Conservation (phyloP, 2,797 vertebrate genomes). For the Thaleichthys pacificus region DNA sequence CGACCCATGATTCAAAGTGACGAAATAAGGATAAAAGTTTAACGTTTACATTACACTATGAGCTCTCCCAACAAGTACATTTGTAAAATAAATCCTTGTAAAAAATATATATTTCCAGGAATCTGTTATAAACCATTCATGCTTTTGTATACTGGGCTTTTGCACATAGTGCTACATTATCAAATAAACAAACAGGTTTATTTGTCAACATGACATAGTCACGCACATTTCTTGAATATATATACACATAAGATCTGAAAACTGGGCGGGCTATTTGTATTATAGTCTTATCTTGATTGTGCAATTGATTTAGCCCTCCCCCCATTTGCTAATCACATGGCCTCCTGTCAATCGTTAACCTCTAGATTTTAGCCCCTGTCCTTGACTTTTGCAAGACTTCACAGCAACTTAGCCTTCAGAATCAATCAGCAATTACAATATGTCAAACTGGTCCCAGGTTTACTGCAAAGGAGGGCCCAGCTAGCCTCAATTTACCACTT, state of each 20-base stretch:
- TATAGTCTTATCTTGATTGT: constrained; percentile 36
- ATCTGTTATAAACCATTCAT: neutral
- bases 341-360: constrained; percentile 67
- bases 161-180: neutral
- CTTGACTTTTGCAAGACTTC: constrained; percentile 42
- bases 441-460: neutral
- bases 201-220: neutral
- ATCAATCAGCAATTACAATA: neutral
- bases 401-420: constrained; percentile 42
- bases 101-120: neutral
- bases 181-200: neutral
- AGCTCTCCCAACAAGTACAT: too few relatives aligned
- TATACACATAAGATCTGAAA: neutral
- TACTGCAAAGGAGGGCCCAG: neutral
- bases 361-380: constrained; percentile 28
- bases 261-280: neutral
- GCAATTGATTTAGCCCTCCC: constrained; percentile 51
- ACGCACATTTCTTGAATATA: neutral
- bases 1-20: neutral
- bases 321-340: constrained; percentile 65
- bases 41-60: too few relatives aligned
- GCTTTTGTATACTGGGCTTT: neutral
- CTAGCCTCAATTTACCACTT: neutral
- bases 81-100: too few relatives aligned
- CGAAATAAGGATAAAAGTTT: neutral